Evolutionary conservation across 2,797 vertebrate genomes (phyloP).

Genomic region (Sternotherus odoratus): DNA sequence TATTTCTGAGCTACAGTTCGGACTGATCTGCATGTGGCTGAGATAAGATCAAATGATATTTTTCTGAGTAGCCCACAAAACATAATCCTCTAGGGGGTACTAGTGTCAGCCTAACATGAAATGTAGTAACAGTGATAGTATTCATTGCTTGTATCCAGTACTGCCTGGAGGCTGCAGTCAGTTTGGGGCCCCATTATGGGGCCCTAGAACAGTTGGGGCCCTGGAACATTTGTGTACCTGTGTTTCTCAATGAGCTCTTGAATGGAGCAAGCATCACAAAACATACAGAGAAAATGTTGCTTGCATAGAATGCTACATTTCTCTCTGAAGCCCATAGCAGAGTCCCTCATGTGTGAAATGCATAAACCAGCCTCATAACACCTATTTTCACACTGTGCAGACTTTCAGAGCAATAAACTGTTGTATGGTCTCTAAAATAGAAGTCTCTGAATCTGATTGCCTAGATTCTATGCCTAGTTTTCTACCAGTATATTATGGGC

Average conservation of each 20-base stretch:
- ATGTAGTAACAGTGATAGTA: rapidly evolving
- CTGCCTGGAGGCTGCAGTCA: neutral
- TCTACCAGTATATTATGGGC: neutral
- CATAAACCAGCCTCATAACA: neutral
- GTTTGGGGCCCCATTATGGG: rapidly evolving
- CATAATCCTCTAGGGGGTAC: neutral
- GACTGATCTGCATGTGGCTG: neutral
- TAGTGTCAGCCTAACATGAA: neutral
- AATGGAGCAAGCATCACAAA: neutral
- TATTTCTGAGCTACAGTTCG: neutral
- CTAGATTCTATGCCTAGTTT: neutral
- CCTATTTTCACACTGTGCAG: neutral
- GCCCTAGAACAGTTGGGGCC: no score
- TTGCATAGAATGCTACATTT: neutral
- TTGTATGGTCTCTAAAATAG: neutral
- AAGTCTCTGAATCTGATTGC: neutral
- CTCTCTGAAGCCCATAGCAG: neutral
- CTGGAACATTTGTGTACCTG: neutral
- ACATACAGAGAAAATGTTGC: neutral
- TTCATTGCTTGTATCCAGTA: neutral
- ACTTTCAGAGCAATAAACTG: neutral
- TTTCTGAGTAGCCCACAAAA: neutral
- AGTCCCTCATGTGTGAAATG: neutral
- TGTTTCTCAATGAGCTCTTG: neutral
- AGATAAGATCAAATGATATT: neutral